A percentile compares a stretch with the other conserved stretches of the same genome.
These are phyloP conservation scores for Botrylloides violaceus DNA, from an alignment of 23 tunicate genomes.

Conservation along the genomic window DNA sequence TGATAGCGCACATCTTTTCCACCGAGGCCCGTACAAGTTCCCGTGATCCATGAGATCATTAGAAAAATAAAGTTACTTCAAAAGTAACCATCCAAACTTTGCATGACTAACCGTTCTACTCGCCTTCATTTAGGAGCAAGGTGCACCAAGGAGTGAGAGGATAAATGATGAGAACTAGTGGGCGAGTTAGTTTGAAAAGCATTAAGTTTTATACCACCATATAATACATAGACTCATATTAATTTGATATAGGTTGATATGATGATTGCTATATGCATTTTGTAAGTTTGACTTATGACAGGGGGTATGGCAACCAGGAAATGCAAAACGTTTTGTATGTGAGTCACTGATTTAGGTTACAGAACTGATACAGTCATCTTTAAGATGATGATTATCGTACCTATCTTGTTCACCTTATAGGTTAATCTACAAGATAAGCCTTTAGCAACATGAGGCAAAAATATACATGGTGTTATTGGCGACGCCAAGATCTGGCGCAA, in stretches of 20 bases:
- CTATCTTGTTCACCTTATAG: no score
- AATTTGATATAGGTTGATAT: background rate
- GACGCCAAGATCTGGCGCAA: no score
- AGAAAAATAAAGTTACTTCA: background rate
- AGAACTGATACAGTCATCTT: no score
- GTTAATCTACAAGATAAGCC: no score
- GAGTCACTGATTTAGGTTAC: background rate
- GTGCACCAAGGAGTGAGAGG: conserved; percentile 2
- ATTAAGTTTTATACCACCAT: no score
- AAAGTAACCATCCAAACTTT: background rate
- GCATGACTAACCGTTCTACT: background rate
- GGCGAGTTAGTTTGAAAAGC: no score
- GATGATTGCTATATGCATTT: background rate
- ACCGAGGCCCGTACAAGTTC: background rate
- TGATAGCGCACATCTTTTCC: background rate
- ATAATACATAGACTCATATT: background rate
- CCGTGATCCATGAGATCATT: background rate
- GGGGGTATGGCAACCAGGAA: background rate
- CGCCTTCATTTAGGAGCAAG: background rate
- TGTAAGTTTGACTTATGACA: background rate
- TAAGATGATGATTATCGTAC: no score
- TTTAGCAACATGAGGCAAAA: no score
- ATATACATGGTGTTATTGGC: no score
- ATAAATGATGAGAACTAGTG: no score
- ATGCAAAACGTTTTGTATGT: background rate